Percentiles rank a stretch among this genome's conserved stretches.
These are phyloP conservation scores for Erebia epiphron DNA, from an alignment of 2,888 invertebrate genomes.

Conservation along the genomic window DNA sequence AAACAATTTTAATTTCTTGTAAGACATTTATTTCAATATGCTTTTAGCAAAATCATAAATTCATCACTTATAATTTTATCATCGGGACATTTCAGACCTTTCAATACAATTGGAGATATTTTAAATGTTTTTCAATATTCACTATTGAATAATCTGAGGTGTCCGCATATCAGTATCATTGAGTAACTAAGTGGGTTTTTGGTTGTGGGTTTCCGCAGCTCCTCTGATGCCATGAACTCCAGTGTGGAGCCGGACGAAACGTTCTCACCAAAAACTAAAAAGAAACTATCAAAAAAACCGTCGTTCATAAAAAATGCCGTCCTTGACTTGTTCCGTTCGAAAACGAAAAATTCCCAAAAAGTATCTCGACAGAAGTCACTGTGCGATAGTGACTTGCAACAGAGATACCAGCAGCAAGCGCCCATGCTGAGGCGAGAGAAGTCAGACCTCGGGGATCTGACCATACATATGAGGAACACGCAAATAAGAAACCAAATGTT, in stretches of 20 bases:
- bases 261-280: slow-evolving; percentile 82
- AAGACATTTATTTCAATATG: slow-evolving; percentile 77
- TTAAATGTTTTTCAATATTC: slow-evolving; percentile 30
- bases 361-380: slow-evolving; percentile 79
- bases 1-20: slow-evolving; percentile 26
- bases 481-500: slow-evolving; percentile 76
- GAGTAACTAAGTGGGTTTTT: slow-evolving; percentile 80
- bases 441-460: slow-evolving; percentile 73
- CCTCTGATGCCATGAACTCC: slow-evolving; percentile 78
- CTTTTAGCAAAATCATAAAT: slow-evolving; percentile 70
- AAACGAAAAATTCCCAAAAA: slow-evolving; percentile 77
- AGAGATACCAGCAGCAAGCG: slow-evolving; percentile 63
- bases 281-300: slow-evolving; percentile 82
- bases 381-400: slow-evolving; percentile 76
- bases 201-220: slow-evolving; percentile 83
- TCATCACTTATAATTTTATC: slow-evolving; percentile 63
- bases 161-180: slow-evolving; percentile 61
- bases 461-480: slow-evolving; percentile 71
- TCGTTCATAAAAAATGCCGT: slow-evolving; percentile 82
- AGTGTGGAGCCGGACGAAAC: slow-evolving; percentile 79
- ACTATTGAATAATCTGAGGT: slow-evolving; percentile 62
- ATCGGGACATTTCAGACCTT: slow-evolving; percentile 63
- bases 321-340: slow-evolving; percentile 79
- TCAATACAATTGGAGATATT: slow-evolving; percentile 45
- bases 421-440: slow-evolving; percentile 76